Conservation (phyloP, 2,797 vertebrate genomes). For the Coregonus ussuriensis region DNA sequence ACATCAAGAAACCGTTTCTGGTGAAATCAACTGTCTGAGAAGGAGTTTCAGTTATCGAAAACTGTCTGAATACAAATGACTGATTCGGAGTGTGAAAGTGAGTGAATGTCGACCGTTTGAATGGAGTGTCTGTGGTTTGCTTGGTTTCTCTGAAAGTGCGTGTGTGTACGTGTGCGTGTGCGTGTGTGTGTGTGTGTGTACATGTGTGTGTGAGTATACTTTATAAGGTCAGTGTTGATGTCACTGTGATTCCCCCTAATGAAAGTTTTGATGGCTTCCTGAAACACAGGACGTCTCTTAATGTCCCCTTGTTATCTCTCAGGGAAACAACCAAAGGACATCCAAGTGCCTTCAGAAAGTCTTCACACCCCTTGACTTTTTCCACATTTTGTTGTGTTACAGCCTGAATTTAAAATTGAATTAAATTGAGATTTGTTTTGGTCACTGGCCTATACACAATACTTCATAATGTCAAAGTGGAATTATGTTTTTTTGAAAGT, state of each 20-base stretch:
- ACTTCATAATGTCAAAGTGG: no score
- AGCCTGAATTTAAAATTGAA: no score
- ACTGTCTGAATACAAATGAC: background rate
- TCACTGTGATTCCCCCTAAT: slow-evolving; percentile 47
- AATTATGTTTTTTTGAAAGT: no score
- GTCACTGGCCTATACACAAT: no score
- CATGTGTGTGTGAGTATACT: slow-evolving; percentile 15
- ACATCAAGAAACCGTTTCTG: background rate
- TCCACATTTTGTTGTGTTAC: no score
- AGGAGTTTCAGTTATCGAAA: background rate
- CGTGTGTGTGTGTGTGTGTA: background rate
- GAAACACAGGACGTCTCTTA: background rate
- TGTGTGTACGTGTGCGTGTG: no score
- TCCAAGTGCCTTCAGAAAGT: background rate
- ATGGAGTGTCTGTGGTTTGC: background rate
- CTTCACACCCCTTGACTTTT: no score
- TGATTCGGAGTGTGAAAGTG: background rate
- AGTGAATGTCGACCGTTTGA: background rate
- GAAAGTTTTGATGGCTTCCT: no score
- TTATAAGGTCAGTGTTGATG: slow-evolving; percentile 65
- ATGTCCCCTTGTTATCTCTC: slow-evolving; percentile 57
- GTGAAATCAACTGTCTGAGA: background rate
- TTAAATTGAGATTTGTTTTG: no score
- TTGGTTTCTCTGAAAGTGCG: background rate
- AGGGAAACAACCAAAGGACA: background rate